Conservation (phyloP, 2,797 vertebrate species). For the Eulemur rubriventer region DNA sequence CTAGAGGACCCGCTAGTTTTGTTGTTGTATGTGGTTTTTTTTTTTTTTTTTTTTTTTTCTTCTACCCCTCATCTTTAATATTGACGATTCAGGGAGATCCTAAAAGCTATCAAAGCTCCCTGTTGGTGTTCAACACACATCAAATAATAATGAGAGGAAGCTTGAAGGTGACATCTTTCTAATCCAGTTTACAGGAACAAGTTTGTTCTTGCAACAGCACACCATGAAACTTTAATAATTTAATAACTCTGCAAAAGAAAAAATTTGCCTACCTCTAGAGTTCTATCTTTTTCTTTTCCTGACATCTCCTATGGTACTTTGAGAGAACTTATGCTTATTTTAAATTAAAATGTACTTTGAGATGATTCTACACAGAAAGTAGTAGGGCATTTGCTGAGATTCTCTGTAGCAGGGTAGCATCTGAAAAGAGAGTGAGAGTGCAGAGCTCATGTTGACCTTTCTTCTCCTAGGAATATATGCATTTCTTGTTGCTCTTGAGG, state of each 20-base stretch:
- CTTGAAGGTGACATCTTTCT: conserved; percentile 66
- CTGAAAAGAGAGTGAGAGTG: fast-evolving
- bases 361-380: neutral
- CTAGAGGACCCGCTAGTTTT: neutral
- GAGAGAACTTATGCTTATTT: conserved; percentile 31
- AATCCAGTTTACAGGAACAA: conserved; percentile 60
- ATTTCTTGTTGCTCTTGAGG: neutral
- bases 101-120: conserved; percentile 46
- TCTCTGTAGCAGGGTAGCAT: neutral
- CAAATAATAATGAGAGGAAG: conserved; percentile 65
- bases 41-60: neutral
- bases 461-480: neutral
- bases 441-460: neutral
- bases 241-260: conserved; percentile 61
- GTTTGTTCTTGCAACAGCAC: conserved; percentile 58
- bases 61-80: neutral
- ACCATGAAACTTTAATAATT: conserved; percentile 68
- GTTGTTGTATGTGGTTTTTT: neutral
- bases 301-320: neutral
- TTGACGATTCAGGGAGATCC: neutral
- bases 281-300: neutral
- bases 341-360: conserved; percentile 10
- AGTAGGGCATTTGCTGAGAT: neutral
- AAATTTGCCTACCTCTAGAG: conserved; percentile 33
- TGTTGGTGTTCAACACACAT: conserved; percentile 39